Percentiles rank a stretch among this genome's conserved stretches.
Evolutionary conservation across 2,888 invertebrate genomes (phyloP).

Genomic region (Bombylius discolor): DNA sequence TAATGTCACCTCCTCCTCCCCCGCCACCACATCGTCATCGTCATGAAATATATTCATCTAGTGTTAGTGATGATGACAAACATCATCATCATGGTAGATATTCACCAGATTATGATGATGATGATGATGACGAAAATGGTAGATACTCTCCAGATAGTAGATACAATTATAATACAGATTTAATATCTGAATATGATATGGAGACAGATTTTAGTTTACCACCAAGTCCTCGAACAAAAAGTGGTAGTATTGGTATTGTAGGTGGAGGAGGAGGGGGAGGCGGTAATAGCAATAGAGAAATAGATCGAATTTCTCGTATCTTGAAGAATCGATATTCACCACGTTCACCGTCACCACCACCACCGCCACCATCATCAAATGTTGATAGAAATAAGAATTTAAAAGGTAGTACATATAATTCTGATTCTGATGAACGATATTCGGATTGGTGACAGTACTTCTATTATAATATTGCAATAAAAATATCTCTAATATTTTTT

Average conservation of each 20-base stretch:
- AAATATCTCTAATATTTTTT: background rate
- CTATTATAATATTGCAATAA: background rate
- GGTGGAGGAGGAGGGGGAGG: background rate
- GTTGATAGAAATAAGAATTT: conserved; percentile 11
- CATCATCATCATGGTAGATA: conserved; percentile 28
- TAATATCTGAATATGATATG: conserved; percentile 41
- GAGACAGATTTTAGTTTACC: conserved; percentile 56
- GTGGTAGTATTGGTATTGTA: conserved; percentile 20
- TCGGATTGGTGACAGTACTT: conserved; percentile 3
- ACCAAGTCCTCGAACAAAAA: conserved; percentile 43
- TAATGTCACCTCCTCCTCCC: conserved; percentile 41
- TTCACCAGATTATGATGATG: conserved; percentile 20
- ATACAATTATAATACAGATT: conserved; percentile 37
- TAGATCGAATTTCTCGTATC: background rate
- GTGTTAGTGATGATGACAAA: conserved; percentile 23
- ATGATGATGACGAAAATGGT: conserved; percentile 18
- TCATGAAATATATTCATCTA: conserved; percentile 21
- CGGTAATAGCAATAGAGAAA: background rate
- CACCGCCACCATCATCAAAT: conserved; percentile 4
- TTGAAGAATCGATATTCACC: conserved; percentile 6
- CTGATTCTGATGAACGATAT: conserved; percentile 8
- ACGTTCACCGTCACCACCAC: conserved; percentile 2
- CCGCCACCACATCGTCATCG: conserved; percentile 14
- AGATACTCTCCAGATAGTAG: conserved; percentile 44
- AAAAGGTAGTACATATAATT: conserved; percentile 12